Evolutionary conservation across 2,113 vertebrate genomes (phyloP).

Genomic region (Turdus rufiventris): DNA sequence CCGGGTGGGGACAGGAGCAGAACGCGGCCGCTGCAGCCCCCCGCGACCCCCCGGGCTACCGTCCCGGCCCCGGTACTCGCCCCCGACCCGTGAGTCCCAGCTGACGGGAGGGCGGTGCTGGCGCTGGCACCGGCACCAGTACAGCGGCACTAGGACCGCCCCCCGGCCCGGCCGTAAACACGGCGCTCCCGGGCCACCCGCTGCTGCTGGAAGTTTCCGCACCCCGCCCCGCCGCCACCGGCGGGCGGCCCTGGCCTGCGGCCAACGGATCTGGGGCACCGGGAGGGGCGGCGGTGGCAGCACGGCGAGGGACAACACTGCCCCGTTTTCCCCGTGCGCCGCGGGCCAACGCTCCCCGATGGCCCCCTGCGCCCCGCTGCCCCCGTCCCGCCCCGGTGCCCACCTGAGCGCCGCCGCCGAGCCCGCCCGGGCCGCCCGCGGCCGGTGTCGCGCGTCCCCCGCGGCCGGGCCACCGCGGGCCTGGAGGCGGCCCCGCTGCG

Average conservation of each 20-base stretch:
- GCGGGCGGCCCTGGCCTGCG: neutral
- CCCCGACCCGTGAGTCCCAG: neutral
- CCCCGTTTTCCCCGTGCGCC: neutral
- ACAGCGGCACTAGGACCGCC: neutral
- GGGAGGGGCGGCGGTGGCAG: neutral
- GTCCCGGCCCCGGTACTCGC: neutral
- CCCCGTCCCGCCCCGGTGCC: too few relatives aligned
- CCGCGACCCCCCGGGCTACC: neutral
- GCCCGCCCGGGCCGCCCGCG: too few relatives aligned
- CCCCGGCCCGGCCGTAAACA: conserved; percentile 6
- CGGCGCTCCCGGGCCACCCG: neutral
- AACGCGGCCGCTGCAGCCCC: neutral
- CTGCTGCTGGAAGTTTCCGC: conserved; percentile 15
- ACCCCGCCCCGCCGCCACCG: neutral
- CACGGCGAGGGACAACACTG: neutral
- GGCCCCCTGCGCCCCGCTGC: neutral
- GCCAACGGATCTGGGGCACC: neutral
- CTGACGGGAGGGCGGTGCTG: neutral
- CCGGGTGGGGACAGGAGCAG: neutral
- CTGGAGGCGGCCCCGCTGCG: neutral
- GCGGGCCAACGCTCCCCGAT: neutral
- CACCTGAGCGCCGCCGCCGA: too few relatives aligned
- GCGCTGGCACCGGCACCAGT: neutral
- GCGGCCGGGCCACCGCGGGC: neutral
- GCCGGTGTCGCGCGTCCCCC: too few relatives aligned